These are phyloP conservation scores for Orycteropus afer DNA, from an alignment of 2,113 vertebrate genomes.

Conservation along the genomic window DNA sequence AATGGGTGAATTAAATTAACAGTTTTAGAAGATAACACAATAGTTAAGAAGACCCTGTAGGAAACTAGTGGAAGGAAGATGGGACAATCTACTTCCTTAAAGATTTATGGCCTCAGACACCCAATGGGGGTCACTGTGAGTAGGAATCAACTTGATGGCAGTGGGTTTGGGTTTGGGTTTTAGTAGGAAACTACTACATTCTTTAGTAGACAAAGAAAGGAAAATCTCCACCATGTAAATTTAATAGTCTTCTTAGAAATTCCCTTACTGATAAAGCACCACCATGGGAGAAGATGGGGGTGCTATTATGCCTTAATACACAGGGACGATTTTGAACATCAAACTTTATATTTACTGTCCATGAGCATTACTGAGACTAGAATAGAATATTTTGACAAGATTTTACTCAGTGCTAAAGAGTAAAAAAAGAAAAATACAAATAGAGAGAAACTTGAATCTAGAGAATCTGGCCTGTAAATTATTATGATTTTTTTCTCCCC, in stretches of 20 bases:
- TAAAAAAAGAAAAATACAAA: not conserved
- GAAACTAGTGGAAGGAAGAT: no score
- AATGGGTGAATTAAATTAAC: constrained; percentile 18
- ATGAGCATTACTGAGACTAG: not conserved
- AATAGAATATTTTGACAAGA: not conserved
- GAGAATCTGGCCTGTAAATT: not conserved
- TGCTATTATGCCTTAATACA: not conserved
- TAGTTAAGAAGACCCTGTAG: not conserved
- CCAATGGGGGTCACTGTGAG: no score
- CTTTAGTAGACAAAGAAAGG: not conserved
- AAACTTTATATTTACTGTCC: not conserved
- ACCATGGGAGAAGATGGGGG: not conserved
- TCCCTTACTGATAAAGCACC: not conserved
- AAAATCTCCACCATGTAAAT: not conserved
- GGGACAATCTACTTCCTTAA: no score
- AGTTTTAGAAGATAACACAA: not conserved
- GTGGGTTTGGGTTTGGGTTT: no score
- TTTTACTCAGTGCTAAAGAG: not conserved
- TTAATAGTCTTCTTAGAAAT: not conserved
- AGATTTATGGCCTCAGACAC: no score
- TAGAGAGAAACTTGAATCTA: not conserved
- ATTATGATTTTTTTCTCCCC: not conserved
- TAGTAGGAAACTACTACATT: not conserved
- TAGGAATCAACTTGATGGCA: no score
- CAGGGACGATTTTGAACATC: not conserved